Base-by-base conservation (phyloP, 2,888 invertebrate species). In the Automeris io region DNA sequence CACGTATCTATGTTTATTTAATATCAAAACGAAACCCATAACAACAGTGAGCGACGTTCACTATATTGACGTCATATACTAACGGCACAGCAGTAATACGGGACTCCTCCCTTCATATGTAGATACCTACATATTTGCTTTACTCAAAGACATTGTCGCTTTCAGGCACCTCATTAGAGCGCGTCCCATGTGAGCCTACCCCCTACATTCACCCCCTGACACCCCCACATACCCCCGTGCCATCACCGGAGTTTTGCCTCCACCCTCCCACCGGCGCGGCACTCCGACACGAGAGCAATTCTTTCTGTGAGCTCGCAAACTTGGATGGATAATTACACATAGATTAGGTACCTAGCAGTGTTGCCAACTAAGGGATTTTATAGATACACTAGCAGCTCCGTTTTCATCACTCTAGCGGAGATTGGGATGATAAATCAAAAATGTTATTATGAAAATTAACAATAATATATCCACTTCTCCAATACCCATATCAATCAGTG, bases 151-250 rank as follows among this genome's bases (percentile, higher is more conserved):
- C 85, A 86, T 85, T 86, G 85, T 85, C 85, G 83, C 85, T 85
- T 85, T 85, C 83, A 85, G 85, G 83, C 85, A 86, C 85, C 83
- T 86, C 85, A 86, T 86, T 86, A 86, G 83, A 83, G 85, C 75
- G 79, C 79, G 83, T 83, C 83, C 82, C 83, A 82, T 81, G 83
- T 81, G 82, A 81, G 83, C 79, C 81, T 79, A 76, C 76, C 71
- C 54, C 55, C 61, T 61, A 61, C 52, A 49, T 50, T 49, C 49
- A 48, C 42, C 44, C 46, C 45, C 57, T 49, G 43, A 45, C 44
- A 41, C 43, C 37, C 23, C 37, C 43, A 25, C 45, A 45, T 46
- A 51, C 47, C 56, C 58, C 57, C 67, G 57, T 70, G 52, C 64
- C 68, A 69, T 62, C 63, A 66, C 39, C 25, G 25, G 26, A 49